Conservation (phyloP, 2,113 vertebrate species). For the Nyctereutes procyonoides region DNA sequence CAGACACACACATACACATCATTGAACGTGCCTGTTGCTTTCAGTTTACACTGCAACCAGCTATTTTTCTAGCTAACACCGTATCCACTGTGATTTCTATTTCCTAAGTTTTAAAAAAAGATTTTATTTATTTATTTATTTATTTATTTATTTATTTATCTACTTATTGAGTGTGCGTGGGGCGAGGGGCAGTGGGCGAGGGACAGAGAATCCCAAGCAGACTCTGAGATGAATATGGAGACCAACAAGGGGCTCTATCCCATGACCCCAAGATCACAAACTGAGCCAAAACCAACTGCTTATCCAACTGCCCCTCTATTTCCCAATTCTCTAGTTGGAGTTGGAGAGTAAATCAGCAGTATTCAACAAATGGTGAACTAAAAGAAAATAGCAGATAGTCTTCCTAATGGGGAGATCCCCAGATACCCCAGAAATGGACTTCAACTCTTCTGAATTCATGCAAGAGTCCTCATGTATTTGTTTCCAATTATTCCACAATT, state of each 20-base stretch:
- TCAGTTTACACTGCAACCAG: background rate
- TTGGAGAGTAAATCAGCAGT: slow-evolving; percentile 51
- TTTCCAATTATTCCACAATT: slow-evolving; percentile 54
- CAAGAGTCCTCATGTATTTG: slow-evolving; percentile 77
- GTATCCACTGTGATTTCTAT: background rate
- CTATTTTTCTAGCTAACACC: slow-evolving; percentile 46
- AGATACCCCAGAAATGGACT: slow-evolving; percentile 83
- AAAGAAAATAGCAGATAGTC: slow-evolving; percentile 82
- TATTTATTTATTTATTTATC: background rate
- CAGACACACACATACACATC: background rate
- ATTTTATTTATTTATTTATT: background rate
- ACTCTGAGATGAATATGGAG: background rate
- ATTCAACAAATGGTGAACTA: slow-evolving; percentile 84
- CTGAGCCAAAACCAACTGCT: background rate
- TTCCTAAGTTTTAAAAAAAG: background rate
- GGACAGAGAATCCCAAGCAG: background rate
- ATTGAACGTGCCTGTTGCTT: slow-evolving; percentile 43
- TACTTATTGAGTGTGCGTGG: background rate
- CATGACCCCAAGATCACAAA: background rate
- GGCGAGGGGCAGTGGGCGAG: background rate
- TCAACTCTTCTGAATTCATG: slow-evolving; percentile 79
- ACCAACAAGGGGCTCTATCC: background rate
- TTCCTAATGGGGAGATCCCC: slow-evolving; percentile 84
- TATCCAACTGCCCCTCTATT: background rate
- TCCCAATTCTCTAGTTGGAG: slow-evolving; percentile 31